These are phyloP conservation scores for Sebastes nivosus DNA, from an alignment of 2,797 vertebrate genomes.

Conservation along the genomic window DNA sequence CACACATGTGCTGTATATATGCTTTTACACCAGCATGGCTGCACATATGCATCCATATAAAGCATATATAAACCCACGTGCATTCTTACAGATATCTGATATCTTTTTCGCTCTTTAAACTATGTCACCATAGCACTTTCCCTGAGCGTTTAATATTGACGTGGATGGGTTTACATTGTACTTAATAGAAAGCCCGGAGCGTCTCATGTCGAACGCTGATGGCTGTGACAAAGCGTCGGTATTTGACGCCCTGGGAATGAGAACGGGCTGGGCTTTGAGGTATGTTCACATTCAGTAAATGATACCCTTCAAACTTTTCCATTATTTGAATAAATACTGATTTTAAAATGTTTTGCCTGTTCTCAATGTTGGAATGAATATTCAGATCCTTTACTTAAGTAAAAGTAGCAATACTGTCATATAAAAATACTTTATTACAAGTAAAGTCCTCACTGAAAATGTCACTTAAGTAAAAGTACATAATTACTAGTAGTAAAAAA, in stretches of 20 bases:
- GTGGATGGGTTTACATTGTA: too few relatives aligned
- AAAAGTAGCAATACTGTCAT: neutral
- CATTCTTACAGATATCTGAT: neutral
- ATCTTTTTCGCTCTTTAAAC: too few relatives aligned
- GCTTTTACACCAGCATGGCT: neutral
- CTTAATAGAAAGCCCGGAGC: too few relatives aligned
- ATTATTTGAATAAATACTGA: neutral
- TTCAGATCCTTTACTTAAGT: neutral
- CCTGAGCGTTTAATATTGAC: too few relatives aligned
- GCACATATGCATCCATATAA: neutral
- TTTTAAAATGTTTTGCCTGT: neutral
- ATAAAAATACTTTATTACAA: neutral
- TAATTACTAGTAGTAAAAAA: neutral
- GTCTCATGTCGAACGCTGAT: rapidly evolving
- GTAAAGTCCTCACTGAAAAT: neutral
- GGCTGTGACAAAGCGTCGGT: too few relatives aligned
- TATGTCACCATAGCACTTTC: too few relatives aligned
- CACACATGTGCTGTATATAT: neutral
- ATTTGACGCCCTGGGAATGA: too few relatives aligned
- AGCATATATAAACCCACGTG: neutral
- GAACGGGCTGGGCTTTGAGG: neutral
- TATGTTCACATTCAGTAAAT: neutral
- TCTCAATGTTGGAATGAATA: neutral
- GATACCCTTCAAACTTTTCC: neutral
- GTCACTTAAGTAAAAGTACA: neutral